Conservation (phyloP, 2,888 invertebrate species). For the Cecidostiba fungosa region DNA sequence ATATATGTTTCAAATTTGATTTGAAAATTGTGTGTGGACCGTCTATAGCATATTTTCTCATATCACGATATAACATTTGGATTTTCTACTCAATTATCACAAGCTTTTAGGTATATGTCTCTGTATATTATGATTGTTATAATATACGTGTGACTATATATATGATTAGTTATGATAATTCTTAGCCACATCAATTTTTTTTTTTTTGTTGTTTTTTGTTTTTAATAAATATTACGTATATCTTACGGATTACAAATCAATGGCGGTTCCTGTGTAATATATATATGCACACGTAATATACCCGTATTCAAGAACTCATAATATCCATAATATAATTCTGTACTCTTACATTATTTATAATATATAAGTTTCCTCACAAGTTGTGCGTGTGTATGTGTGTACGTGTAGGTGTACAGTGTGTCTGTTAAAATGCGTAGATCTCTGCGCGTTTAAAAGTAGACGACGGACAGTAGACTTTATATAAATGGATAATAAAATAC, state of each 20-base stretch:
- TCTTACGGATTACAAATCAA: constrained; percentile 6
- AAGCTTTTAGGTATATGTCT: constrained; percentile 50
- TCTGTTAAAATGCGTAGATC: constrained; percentile 12
- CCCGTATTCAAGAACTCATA: constrained; percentile 47
- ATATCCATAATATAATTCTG: neutral
- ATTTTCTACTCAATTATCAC: constrained; percentile 59
- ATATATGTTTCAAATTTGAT: constrained; percentile 42
- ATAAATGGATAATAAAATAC: constrained; percentile 56
- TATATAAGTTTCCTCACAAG: neutral
- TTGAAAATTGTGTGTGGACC: constrained; percentile 16
- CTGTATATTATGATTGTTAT: constrained; percentile 22
- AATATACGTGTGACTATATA: neutral
- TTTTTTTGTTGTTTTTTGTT: neutral
- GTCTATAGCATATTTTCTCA: constrained; percentile 27
- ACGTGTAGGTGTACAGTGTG: neutral
- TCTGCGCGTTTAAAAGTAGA: constrained; percentile 33
- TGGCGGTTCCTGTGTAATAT: constrained; percentile 13
- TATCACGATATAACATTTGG: constrained; percentile 41
- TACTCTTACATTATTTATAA: neutral
- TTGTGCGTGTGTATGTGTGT: neutral
- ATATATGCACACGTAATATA: constrained; percentile 31
- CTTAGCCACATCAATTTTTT: constrained; percentile 15
- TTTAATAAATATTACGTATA: neutral
- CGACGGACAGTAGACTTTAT: constrained; percentile 45
- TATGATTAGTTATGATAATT: neutral